Evolutionary conservation across 2,797 vertebrate species (phyloP), one percentile per base, ranked within the genome.

Genomic region (Eulemur rubriventer): DNA sequence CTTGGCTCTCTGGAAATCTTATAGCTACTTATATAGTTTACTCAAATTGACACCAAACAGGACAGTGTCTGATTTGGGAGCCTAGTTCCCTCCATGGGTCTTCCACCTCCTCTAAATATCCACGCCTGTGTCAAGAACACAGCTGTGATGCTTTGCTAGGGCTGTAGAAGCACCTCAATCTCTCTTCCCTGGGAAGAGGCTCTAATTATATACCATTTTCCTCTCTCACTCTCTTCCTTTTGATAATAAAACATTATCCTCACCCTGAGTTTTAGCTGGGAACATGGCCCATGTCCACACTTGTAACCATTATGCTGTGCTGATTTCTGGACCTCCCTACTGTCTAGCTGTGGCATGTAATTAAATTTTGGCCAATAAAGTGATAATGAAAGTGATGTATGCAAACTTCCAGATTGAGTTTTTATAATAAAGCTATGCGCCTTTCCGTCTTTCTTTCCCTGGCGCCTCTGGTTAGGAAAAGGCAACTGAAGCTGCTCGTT

Each of bases 281-380:
- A 96, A 70, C 24, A 26, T 33, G 33, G 69, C 61, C 35, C 75
- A 65, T 18, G 16, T 75, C 43, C 61, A 69, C 52, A 67, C 33
- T 67, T 18, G 33, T 67, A 67, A 67, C 63, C n/a, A 67, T 67
- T 67, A 67, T 18, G 63, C 63, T 67, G 33, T 67, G 10, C 76
- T 78, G 80, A 94, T 83, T 82, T 30, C 63, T 93, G 63, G 65
- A 59, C 41, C 13, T 89, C 33, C 63, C 57, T 48, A 43, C 80
- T 59, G 48, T 72, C 48, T 93, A 33, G 52, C 70, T 84, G 24
- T 90, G 88, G 78, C 88, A 72, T 46, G 38, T 89, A 75, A 79
- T 96, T 95, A 93, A 59, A 81, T 89, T 97, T 91, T 87, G 89
- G 72, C 20, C 18, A 80, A 89, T 76, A 93, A 89, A 76, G n/a